Conservation (phyloP, 2,888 invertebrate genomes). For the Habrosyne pyritoides region DNA sequence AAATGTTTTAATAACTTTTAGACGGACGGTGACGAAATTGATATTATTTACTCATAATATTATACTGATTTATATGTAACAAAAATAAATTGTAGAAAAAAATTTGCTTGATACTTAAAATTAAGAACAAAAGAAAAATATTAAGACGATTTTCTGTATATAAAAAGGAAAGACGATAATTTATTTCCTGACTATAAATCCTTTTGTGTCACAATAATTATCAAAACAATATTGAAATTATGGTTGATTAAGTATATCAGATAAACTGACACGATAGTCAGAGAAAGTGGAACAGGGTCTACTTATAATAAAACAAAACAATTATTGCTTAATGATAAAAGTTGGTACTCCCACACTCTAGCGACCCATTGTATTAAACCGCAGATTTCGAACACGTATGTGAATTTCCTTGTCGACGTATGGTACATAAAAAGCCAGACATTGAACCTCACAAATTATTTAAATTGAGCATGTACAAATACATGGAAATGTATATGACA, state of each 20-base stretch:
- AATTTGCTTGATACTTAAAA: no score
- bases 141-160: no score
- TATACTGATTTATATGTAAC: no score
- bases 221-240: not conserved
- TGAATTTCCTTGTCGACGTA: not conserved
- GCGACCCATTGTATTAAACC: not conserved
- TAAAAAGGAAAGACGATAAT: no score
- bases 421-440: not conserved
- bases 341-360: not conserved
- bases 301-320: not conserved
- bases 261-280: not conserved
- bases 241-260: not conserved
- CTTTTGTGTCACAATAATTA: slow-evolving; percentile 3
- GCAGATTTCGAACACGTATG: not conserved
- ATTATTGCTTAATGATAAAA: not conserved
- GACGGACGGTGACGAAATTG: no score
- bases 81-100: no score
- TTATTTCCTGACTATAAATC: no score
- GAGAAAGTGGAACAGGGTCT: slow-evolving; percentile 1
- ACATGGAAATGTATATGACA: slow-evolving; percentile 3
- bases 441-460: slow-evolving; percentile 4
- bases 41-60: no score
- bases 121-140: no score
- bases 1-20: no score
- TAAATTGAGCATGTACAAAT: not conserved